Evolutionary conservation across 2,113 vertebrate species (phyloP).

Genomic region (Oryctolagus cuniculus): mOryCun1.1 NC_091453.1:25150501-25151000

Average conservation of each 20-base stretch:
- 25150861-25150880: slow-evolving; percentile 4
- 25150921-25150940: neutral
- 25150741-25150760: neutral
- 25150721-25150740: slow-evolving; percentile 4
- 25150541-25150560: no score
- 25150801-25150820: neutral
- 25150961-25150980: neutral
- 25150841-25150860: neutral
- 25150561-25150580: no score
- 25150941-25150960: neutral
- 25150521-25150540: no score
- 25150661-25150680: neutral
- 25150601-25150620: no score
- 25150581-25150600: no score
- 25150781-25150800: neutral
- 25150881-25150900: neutral
- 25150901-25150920: neutral
- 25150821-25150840: neutral
- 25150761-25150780: neutral
- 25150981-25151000: neutral
- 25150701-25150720: neutral
- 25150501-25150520: no score
- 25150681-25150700: neutral
- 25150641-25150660: neutral
- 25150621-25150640: neutral